Conservation (phyloP, 2,113 vertebrate species). For the Genyomyrus donnyi region DNA sequence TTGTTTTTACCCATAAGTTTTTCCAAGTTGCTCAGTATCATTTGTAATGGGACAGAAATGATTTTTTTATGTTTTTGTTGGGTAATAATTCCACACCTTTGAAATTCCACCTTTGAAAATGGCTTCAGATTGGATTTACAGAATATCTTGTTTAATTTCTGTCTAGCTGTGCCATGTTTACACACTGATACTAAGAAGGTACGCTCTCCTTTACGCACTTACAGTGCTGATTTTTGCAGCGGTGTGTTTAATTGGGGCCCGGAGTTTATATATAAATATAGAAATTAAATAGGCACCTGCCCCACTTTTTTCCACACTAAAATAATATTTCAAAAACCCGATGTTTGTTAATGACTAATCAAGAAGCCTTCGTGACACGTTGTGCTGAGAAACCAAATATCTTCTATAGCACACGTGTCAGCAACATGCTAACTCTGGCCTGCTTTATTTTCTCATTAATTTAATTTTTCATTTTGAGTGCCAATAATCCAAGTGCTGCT, state of each 20-base stretch:
- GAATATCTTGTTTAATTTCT: not conserved
- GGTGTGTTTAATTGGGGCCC: constrained; percentile 29
- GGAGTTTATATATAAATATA: constrained; percentile 36
- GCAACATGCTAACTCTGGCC: constrained; percentile 7
- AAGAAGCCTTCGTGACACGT: constrained; percentile 17
- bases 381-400: not conserved
- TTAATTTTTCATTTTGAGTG: constrained; percentile 21
- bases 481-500: constrained; percentile 33
- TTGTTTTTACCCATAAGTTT: not conserved
- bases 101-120: not conserved
- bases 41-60: not conserved
- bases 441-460: not conserved
- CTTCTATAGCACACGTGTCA: constrained; percentile 3
- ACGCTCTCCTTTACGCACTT: constrained; percentile 8
- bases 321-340: constrained; percentile 10
- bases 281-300: constrained; percentile 3
- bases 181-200: not conserved
- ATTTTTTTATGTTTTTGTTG: not conserved
- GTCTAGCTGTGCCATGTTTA: constrained; percentile 1
- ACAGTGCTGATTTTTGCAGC: constrained; percentile 17
- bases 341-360: not conserved
- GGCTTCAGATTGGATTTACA: not conserved
- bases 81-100: not conserved
- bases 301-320: not conserved
- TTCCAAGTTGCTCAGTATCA: not conserved